phyloP scores from a whole-genome alignment of 2,797 vertebrate genomes.

The Anniella stebbinsi region DNA sequence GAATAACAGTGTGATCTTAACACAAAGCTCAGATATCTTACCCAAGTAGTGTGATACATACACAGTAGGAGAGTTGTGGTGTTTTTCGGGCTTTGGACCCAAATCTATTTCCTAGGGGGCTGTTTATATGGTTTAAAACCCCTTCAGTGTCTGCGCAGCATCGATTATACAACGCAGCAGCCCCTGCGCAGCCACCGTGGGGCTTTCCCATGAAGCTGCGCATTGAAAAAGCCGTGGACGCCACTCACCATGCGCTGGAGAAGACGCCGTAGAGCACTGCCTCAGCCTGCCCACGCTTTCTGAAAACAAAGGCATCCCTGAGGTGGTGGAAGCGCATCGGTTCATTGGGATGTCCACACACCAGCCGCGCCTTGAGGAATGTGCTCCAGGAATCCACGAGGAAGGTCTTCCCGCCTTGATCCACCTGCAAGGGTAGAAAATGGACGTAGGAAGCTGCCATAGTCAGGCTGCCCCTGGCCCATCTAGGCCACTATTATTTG shows the following conservation, averaged over 20 bases:
- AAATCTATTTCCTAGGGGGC: too few relatives aligned
- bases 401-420: conserved; percentile 81
- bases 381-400: conserved; percentile 85
- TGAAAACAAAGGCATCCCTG: conserved; percentile 81
- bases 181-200: too few relatives aligned
- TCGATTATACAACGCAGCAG: too few relatives aligned
- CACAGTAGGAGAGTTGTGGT: neutral
- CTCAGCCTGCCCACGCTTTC: conserved; percentile 75
- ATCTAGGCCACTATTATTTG: too few relatives aligned
- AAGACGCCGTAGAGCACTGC: conserved; percentile 86
- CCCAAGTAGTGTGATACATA: neutral
- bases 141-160: too few relatives aligned
- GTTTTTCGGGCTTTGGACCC: too few relatives aligned
- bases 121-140: too few relatives aligned
- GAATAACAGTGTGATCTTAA: neutral
- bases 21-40: neutral
- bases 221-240: too few relatives aligned
- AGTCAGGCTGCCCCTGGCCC: too few relatives aligned
- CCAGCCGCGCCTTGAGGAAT: conserved; percentile 85
- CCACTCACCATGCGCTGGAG: conserved; percentile 84
- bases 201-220: too few relatives aligned
- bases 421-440: conserved; percentile 72
- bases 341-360: conserved; percentile 81
- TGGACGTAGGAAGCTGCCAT: neutral
- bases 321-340: conserved; percentile 86